Evolutionary conservation across 2,113 vertebrate species (phyloP), one percentile per base, ranked within the genome.

Genomic region (Lagopus muta): DNA sequence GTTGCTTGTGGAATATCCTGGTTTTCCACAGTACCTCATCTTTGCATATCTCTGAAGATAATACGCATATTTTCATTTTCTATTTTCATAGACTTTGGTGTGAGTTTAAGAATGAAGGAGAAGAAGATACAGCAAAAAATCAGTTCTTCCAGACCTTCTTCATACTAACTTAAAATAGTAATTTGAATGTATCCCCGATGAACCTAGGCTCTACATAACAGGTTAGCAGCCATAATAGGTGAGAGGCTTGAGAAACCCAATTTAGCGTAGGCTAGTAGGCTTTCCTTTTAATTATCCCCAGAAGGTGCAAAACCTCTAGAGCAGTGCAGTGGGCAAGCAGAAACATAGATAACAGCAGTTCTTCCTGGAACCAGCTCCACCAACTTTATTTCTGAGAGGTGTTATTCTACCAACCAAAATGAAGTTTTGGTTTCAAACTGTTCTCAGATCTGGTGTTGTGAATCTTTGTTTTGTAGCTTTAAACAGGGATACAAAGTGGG

Each of bases 21-120:
- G 4, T 55, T 66, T 71, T 32, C 13, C 43, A 7, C 0, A 0
- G 3, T 64, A 32, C 1, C 2, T 88, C 71, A 8, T 67, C 10
- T 65, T 67, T 83, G 22, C 7, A 50, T 7, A 6, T 11, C 4
- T 76, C 14, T 58, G 14, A 57, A 58, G 43, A 4, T 20, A 57
- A 52, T 38, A 3, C 17, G 21, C 4, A 7, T 22, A 4, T 62
- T 69, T 66, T 42, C 6, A 8, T 5, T 82, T 1, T 77, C 1
- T 8, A 30, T 70, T 10, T 34, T 70, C 3, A 24, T 36, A 38
- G 8, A 43, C 6, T 66, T 27, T 27, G 21, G 27, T 5, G 14
- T 36, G 12, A 61, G 12, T 45, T 40, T 7, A 13, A 30, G 77
- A 78, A 5, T 34, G 58, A 15, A 42, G 10, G 34, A 38, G 36